Evolutionary conservation across 2,888 invertebrate species (phyloP).

Genomic region (Eurytoma californica): DNA sequence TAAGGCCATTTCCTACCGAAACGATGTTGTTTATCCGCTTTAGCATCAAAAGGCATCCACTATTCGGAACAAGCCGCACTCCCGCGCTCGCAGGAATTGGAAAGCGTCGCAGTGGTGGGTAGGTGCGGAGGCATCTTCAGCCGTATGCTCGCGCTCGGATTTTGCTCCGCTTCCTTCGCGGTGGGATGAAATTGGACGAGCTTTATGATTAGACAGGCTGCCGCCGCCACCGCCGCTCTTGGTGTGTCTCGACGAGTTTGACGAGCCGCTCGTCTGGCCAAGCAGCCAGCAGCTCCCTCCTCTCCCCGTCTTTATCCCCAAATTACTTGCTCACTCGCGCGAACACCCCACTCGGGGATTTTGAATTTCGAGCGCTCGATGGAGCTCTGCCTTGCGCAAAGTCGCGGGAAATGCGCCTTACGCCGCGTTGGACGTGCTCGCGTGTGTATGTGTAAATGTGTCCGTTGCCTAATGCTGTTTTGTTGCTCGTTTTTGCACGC

Average conservation of each 20-base stretch:
- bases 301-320: constrained; percentile 28
- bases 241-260: constrained; percentile 33
- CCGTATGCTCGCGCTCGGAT: constrained; percentile 54
- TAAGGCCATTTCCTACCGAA: no score
- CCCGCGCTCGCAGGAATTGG: no score
- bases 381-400: background rate
- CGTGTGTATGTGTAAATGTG: background rate
- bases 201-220: constrained; percentile 54
- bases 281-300: background rate
- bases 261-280: constrained; percentile 18
- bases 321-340: constrained; percentile 35
- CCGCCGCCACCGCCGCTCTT: background rate
- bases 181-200: constrained; percentile 44
- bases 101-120: no score
- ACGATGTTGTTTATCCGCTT: no score
- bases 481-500: no score
- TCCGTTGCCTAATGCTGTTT: no score
- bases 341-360: constrained; percentile 24
- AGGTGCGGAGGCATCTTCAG: constrained; percentile 21
- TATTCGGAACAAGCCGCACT: background rate
- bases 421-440: background rate
- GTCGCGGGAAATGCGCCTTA: background rate
- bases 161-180: constrained; percentile 54
- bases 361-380: constrained; percentile 42
- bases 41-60: constrained; percentile 13